Base-by-base conservation (phyloP, 2,113 vertebrate genomes). In the Xiphophorus maculatus region DNA sequence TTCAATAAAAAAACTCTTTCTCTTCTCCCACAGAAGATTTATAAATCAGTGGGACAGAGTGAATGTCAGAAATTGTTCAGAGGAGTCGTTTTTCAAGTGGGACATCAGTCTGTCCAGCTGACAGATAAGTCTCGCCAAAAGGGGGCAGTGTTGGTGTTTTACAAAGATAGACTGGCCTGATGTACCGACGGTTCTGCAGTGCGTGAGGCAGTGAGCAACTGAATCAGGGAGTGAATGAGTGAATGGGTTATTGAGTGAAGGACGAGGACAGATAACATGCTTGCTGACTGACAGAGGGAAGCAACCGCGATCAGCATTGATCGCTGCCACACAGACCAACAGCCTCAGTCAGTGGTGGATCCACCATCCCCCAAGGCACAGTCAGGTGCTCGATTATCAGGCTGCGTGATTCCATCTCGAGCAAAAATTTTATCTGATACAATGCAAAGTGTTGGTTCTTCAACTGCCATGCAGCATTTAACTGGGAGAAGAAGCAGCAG, bases 141-240 rank as follows among this genome's bases (percentile, higher is more conserved):
- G 95, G 93, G 94, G 94, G 94, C 95, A 95, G 87, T 95, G 93
- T 94, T 94, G 94, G 69, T 88, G 63, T 91, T 95, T 91, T 94
- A 90, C 88, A 73, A 84, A 67, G 68, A 33, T 78, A 82, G 79
- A 54, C 33, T 76, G 63, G 58, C 51, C 71, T 71, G 71, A 74
- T 48, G 65, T 67, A 72, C 81, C 51, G 66, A 72, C 79, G 66
- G 69, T 84, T 77, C 86, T 85, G 89, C 88, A 86, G 85, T 75
- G 77, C 32, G 30, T 81, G 84, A 88, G 77, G 79, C 74, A 78
- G 84, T 77, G 68, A 81, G 70, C 60, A 33, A 74, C 42, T 71
- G 76, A 87, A 80, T 76, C 76, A 84, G 79, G 69, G 81, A 84
- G 83, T 84, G 88, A 88, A 86, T 73, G 85, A 87, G 84, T 91